phyloP scores from a whole-genome alignment of 2,888 invertebrate species.

The Orthosia gracilis region DNA sequence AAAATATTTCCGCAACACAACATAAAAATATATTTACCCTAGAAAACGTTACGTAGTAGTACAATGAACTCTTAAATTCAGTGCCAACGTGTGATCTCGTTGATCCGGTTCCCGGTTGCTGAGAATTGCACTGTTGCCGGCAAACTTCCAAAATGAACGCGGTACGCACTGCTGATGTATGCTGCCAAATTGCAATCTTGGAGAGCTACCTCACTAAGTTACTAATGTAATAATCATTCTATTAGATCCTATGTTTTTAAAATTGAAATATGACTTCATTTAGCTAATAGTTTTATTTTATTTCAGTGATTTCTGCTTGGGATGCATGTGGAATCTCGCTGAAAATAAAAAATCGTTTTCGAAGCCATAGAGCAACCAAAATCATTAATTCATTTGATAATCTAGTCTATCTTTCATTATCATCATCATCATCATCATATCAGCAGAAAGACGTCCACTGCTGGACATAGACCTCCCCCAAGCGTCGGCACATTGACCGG shows the following conservation, averaged over 20 bases:
- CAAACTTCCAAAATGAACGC: slow-evolving; percentile 65
- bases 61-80: slow-evolving; percentile 69
- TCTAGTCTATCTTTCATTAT: too few species aligned
- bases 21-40: slow-evolving; percentile 43
- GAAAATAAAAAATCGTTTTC: neutral
- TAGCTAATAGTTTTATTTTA: neutral
- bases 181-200: slow-evolving; percentile 60
- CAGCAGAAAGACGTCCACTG: too few species aligned
- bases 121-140: slow-evolving; percentile 62
- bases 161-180: slow-evolving; percentile 56
- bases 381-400: too few species aligned
- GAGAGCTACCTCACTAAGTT: slow-evolving; percentile 34
- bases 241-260: neutral
- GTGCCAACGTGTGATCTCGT: slow-evolving; percentile 70
- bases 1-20: slow-evolving; percentile 36
- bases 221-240: slow-evolving; percentile 22
- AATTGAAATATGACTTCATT: neutral
- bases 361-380: too few species aligned
- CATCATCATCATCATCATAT: too few species aligned
- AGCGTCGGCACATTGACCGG: too few species aligned
- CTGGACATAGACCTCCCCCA: too few species aligned
- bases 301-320: neutral
- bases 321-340: neutral
- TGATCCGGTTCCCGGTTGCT: slow-evolving; percentile 70
- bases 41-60: slow-evolving; percentile 58